Evolutionary conservation across 2,797 vertebrate genomes (phyloP).

Genomic region (Amblyraja radiata): DNA sequence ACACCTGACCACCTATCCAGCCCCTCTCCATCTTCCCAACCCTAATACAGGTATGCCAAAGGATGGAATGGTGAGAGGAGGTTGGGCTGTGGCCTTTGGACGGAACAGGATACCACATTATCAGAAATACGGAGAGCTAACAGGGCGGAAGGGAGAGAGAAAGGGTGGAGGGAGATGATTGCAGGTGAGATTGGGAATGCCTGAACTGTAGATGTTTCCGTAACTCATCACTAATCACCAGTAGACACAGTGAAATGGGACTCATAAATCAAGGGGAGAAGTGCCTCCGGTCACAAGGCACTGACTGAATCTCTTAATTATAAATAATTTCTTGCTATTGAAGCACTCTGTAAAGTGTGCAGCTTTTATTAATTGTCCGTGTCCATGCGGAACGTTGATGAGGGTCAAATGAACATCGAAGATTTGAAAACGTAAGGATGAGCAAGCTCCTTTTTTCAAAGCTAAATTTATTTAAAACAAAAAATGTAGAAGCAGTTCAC

Average conservation of each 20-base stretch:
- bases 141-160: neutral
- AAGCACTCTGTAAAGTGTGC: conserved; percentile 26
- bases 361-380: conserved; percentile 23
- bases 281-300: conserved; percentile 23
- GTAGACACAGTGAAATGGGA: neutral
- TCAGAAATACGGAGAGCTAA: neutral
- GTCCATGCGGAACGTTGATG: conserved; percentile 7
- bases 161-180: neutral
- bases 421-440: conserved; percentile 8
- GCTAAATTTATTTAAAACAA: conserved; percentile 2
- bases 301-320: conserved; percentile 31
- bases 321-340: conserved; percentile 14
- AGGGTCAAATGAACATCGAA: neutral
- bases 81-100: neutral
- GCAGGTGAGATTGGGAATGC: neutral
- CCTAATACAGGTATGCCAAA: no score
- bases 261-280: conserved; percentile 28
- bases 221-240: conserved; percentile 17
- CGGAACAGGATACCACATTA: neutral
- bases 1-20: no score
- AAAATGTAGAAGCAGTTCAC: neutral
- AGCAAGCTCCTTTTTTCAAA: neutral
- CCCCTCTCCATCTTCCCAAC: neutral
- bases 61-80: neutral
- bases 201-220: conserved; percentile 3